Evolutionary conservation across 2,113 vertebrate species (phyloP).

Genomic region (Festucalex cinctus): DNA sequence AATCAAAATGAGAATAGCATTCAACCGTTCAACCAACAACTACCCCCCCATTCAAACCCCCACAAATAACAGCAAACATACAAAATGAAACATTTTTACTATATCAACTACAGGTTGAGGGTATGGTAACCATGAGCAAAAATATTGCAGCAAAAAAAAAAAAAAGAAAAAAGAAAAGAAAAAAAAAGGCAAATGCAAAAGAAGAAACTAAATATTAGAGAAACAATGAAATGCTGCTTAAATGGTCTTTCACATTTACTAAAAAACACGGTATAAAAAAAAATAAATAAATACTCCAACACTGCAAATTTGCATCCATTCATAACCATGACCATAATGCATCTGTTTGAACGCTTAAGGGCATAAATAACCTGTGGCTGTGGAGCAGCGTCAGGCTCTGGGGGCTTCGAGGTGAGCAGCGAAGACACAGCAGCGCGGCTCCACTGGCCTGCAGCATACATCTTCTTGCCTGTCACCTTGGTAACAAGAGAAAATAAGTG

Average conservation of each 20-base stretch:
- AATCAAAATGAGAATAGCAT: background rate
- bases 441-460: constrained; percentile 67
- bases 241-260: too few species aligned
- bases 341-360: background rate
- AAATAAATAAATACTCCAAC: background rate
- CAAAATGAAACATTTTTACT: background rate
- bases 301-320: background rate
- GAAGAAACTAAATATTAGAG: background rate
- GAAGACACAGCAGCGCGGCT: constrained; percentile 66
- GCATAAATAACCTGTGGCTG: constrained; percentile 40
- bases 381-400: constrained; percentile 22
- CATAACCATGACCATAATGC: background rate
- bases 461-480: constrained; percentile 65
- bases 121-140: too few species aligned
- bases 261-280: background rate
- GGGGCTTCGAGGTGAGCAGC: constrained; percentile 60
- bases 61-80: background rate
- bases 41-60: background rate
- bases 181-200: background rate
- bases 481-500: background rate
- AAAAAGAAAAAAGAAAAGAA: too few species aligned
- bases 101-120: too few species aligned
- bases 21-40: background rate
- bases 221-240: background rate
- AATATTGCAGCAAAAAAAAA: too few species aligned